Conservation (phyloP, 2,888 invertebrate genomes). For the Lobophora halterata region DNA sequence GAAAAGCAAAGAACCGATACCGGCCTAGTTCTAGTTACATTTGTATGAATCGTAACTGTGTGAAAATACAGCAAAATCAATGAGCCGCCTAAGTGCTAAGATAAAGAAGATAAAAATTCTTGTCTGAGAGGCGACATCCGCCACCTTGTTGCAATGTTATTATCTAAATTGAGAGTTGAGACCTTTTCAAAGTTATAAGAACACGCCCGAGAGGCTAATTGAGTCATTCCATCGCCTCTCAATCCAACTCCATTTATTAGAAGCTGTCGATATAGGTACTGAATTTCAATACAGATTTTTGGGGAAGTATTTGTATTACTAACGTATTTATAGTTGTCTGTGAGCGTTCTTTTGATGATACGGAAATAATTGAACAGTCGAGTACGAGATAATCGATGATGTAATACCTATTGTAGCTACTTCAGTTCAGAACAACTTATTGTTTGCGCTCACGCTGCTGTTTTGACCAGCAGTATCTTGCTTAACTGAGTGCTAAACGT, state of each 20-base stretch:
- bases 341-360: conserved; percentile 35
- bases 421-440: conserved; percentile 36
- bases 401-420: conserved; percentile 35
- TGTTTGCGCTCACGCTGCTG: conserved; percentile 37
- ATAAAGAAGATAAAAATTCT: too few relatives aligned
- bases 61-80: conserved; percentile 6
- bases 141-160: conserved; percentile 12
- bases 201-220: conserved; percentile 41
- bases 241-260: conserved; percentile 48
- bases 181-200: conserved; percentile 28
- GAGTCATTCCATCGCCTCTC: conserved; percentile 39
- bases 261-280: background rate
- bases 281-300: conserved; percentile 39
- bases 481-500: conserved; percentile 33
- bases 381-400: conserved; percentile 32
- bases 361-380: too few relatives aligned
- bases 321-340: conserved; percentile 34
- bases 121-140: conserved; percentile 3
- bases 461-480: conserved; percentile 37
- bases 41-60: background rate
- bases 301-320: conserved; percentile 34
- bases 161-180: conserved; percentile 14
- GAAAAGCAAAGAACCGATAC: conserved; percentile 15
- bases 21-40: conserved; percentile 15
- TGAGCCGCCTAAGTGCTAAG: conserved; percentile 8